Evolutionary conservation across 1,140 invertebrate genomes (phyloP).

Genomic region (Bombus fervidus): DNA sequence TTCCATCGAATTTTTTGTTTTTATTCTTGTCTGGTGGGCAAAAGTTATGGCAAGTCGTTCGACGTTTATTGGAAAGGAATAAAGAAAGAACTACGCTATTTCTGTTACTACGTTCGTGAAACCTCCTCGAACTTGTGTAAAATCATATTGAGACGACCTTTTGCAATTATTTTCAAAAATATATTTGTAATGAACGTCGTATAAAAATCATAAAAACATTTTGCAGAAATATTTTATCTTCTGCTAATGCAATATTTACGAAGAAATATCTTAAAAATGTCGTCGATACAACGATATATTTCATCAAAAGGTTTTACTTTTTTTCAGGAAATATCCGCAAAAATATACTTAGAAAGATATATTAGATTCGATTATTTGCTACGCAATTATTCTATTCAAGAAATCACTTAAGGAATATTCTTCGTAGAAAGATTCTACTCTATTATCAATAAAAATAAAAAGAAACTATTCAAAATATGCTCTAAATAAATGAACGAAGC

Average conservation of each 20-base stretch:
- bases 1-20: too few species aligned
- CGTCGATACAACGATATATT: too few species aligned
- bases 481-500: background rate
- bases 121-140: background rate
- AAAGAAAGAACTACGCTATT: background rate
- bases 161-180: background rate
- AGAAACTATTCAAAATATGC: background rate
- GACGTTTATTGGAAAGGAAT: background rate
- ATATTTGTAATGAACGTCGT: too few species aligned
- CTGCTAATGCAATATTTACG: too few species aligned
- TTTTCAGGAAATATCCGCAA: too few species aligned
- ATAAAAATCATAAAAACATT: too few species aligned
- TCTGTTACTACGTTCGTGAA: background rate
- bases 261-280: too few species aligned
- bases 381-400: background rate
- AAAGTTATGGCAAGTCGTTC: background rate
- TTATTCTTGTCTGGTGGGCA: background rate
- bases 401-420: background rate
- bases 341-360: too few species aligned
- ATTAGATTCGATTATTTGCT: too few species aligned
- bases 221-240: too few species aligned
- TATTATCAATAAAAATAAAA: background rate
- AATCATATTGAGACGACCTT: too few species aligned
- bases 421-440: background rate
- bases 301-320: too few species aligned